phyloP scores from a whole-genome alignment of 2,888 invertebrate species.

The Tenthredo amoena region DNA sequence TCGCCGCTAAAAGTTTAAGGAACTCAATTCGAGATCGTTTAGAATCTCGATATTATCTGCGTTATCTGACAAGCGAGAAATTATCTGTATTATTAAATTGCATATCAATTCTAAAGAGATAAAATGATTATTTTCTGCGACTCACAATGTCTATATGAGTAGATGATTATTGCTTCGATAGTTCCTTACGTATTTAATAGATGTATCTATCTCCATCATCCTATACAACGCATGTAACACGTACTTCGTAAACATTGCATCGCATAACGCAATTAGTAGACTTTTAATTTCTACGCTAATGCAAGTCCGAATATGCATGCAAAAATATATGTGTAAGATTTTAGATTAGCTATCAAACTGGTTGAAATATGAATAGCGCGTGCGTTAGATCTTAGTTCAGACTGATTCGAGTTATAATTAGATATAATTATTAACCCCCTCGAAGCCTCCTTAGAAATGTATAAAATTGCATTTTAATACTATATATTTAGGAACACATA shows the following conservation, averaged over 20 bases:
- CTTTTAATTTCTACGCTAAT: neutral
- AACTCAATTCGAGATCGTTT: slow-evolving; percentile 4
- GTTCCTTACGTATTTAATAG: neutral
- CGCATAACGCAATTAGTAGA: neutral
- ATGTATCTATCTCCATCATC: neutral
- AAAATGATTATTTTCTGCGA: neutral
- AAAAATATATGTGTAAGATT: neutral
- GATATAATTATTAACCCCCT: neutral
- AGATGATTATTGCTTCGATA: neutral
- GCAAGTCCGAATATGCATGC: neutral
- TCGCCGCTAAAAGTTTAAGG: slow-evolving; percentile 37
- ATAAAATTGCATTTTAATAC: neutral
- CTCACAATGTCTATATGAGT: neutral
- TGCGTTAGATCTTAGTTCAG: neutral
- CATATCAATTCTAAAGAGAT: neutral
- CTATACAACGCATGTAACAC: neutral
- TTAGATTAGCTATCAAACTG: neutral
- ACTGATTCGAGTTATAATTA: neutral
- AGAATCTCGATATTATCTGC: slow-evolving; percentile 24
- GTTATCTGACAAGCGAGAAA: neutral
- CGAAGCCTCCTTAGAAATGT: neutral
- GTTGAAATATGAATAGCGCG: neutral
- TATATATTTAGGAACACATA: neutral
- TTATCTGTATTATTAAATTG: neutral
- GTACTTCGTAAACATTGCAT: neutral